Evolutionary conservation across 2,888 invertebrate species (phyloP), one percentile per base, ranked within the genome.

Genomic region (Nebria salina): DNA sequence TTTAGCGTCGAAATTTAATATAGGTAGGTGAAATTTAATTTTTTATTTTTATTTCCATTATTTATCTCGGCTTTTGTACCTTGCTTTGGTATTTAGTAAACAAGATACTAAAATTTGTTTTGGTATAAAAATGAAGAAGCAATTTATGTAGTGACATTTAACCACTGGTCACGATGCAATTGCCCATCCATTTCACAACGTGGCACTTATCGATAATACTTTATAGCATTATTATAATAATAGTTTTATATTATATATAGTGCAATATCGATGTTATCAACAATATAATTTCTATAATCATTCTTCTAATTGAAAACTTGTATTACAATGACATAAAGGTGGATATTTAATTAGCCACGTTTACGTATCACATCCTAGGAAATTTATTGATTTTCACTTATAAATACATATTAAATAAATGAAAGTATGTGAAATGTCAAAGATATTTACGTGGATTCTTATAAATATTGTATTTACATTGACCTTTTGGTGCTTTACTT

Each of bases 111-210:
- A 26, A 26, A 13, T 70, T 70, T 26, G 25, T 20, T 70, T 2
- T 2, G 11, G 7, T 25, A 6, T 34, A 70, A 66, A 66, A 20
- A 66, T 70, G 26, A 34, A 26, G 34, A 70, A 70, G 34, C 34
- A 20, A 70, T 26, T 70, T 70, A 13, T 25, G 20, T 70, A 54
- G 70, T 70, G 70, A 70, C 70, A 70, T 70, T 70, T 70, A 70
- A 70, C 11, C 20, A 34, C 25, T 26, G 64, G n/a, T 75, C 75
- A 75, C 75, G 75, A 75, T 34, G 34, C 34, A 4, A 34, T 34
- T 75, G 65, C 41, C 75, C 65, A 75, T 54, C 54, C 75, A 65
- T 75, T 75, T 75, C 75, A 75, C 41, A 75, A 75, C 75, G 26
- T 75, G 9, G 34, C 41, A 75, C 75, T 75, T 75, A 75, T 65